Percentiles rank a stretch among this genome's conserved stretches.
phyloP scores from a whole-genome alignment of 1,140 invertebrate genomes.

The Formica selysi region DNA sequence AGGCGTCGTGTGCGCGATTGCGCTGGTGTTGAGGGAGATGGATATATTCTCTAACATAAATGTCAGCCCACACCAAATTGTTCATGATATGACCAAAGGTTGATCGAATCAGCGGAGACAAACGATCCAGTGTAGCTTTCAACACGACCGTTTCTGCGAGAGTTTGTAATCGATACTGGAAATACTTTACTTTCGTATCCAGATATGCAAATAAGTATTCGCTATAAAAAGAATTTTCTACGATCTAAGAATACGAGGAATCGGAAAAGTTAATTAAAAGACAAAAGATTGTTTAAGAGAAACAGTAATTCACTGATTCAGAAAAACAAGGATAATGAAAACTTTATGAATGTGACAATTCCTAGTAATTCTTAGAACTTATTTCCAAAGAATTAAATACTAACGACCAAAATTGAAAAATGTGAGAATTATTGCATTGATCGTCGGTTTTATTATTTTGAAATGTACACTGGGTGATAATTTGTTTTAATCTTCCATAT shows the following conservation, averaged over 20 bases:
- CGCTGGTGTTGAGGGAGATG: constrained; percentile 78
- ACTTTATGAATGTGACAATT: neutral
- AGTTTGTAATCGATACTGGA: neutral
- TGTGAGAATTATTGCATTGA: neutral
- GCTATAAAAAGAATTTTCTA: neutral
- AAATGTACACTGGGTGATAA: neutral
- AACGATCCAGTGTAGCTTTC: constrained; percentile 30
- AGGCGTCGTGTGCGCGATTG: constrained; percentile 33
- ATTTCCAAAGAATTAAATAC: neutral
- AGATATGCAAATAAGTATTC: neutral
- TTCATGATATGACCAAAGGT: constrained; percentile 82
- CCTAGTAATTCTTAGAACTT: neutral
- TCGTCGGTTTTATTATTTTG: neutral
- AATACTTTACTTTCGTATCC: constrained; percentile 29
- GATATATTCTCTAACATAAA: constrained; percentile 87
- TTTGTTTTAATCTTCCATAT: neutral
- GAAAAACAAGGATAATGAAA: neutral
- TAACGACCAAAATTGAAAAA: neutral
- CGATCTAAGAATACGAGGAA: neutral
- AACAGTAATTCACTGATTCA: neutral
- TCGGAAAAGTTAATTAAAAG: neutral
- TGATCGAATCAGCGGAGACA: constrained; percentile 68
- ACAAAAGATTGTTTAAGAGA: neutral
- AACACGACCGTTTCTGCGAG: neutral
- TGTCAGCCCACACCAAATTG: constrained; percentile 87